Evolutionary conservation across 2,888 invertebrate species (phyloP).

Genomic region (Drosophila suboccidentalis): DNA sequence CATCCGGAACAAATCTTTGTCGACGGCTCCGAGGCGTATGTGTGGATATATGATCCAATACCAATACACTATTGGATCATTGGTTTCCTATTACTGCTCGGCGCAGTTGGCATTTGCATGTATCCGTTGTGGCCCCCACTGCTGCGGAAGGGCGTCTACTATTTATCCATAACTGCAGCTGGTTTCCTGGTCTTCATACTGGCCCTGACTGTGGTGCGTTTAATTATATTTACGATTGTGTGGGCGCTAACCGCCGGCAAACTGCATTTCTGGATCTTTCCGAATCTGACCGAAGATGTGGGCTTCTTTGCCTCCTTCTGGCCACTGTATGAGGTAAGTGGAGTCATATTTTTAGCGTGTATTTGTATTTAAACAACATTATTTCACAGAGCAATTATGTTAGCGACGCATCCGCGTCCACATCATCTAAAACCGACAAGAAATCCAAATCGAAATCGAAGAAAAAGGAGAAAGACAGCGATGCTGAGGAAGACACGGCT

Average conservation of each 20-base stretch:
- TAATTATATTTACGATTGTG: slow-evolving; percentile 95
- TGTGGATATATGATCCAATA: slow-evolving; percentile 99
- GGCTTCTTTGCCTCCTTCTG: slow-evolving; percentile 99
- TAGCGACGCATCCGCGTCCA: slow-evolving; percentile 87
- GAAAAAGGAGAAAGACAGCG: slow-evolving; percentile 92
- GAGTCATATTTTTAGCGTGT: not conserved
- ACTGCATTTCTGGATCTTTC: slow-evolving; percentile 98
- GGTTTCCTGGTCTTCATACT: slow-evolving; percentile 98
- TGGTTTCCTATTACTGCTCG: slow-evolving; percentile 95
- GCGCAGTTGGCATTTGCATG: slow-evolving; percentile 97
- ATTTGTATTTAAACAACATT: not conserved
- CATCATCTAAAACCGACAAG: slow-evolving; percentile 86
- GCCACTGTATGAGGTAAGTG: slow-evolving; percentile 94
- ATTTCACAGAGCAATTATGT: slow-evolving; percentile 90
- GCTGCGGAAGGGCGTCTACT: slow-evolving; percentile 97
- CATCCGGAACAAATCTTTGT: slow-evolving; percentile 97
- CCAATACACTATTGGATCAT: slow-evolving; percentile 97
- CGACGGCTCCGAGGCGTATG: slow-evolving; percentile 97
- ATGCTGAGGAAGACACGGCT: slow-evolving; percentile 89
- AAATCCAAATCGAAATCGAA: slow-evolving; percentile 87
- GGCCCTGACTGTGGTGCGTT: slow-evolving; percentile 94
- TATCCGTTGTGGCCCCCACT: slow-evolving; percentile 99
- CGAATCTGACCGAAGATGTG: slow-evolving; percentile 99
- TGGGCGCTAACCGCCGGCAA: slow-evolving; percentile 95
- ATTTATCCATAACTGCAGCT: slow-evolving; percentile 97